Base-by-base conservation (phyloP, 1,140 invertebrate genomes). In the Panagrolaimus sp. region DNA sequence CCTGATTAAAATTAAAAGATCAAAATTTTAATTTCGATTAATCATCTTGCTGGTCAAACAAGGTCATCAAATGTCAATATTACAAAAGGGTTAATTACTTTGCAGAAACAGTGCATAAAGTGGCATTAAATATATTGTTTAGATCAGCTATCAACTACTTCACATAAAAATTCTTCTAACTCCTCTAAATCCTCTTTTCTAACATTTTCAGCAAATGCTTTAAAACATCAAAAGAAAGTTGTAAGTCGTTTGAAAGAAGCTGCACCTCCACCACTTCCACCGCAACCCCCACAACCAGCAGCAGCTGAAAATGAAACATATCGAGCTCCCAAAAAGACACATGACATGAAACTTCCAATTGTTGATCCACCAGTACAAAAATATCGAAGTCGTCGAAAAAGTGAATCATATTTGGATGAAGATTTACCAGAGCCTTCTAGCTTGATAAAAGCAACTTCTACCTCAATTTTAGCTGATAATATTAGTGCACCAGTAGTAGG, bases 401-500 rank as follows among this genome's bases (percentile, higher is more conserved):
- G 51, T 23, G 51, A 57, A 57, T 57, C 51, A 1, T 57, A 38
- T 38, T 38, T 57, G 20, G 27, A 57, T 5, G 51, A 57, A 11
- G 51, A 57, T 27, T 16, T 11, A 14, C 20, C 9, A 3, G 20
- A 4, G 5, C 20, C 27, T 20, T 27, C 51, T 5, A 9, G 11
- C 4, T 57, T 57, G n/a, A 57, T 27, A 3, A 57, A 57, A 57
- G 20, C 51, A 11, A 57, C 51, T 27, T 57, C 51, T 1, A 57
- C 51, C 27, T 57, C 51, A 5, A 27, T 57, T 27, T 25, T 57
- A 25, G 9, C 51, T 9, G 51, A 57, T 1, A 38, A 38, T 7
- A 25, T 57, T 9, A 57, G 70, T 13, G 72, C 72, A 5, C 72
- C 72, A n/a, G 64, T 73, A 4, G 38, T 43, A 8, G 68, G 61